Evolutionary conservation across 2,888 invertebrate species (phyloP), one percentile per base, ranked within the genome.

Genomic region (Margaritifera margaritifera): DNA sequence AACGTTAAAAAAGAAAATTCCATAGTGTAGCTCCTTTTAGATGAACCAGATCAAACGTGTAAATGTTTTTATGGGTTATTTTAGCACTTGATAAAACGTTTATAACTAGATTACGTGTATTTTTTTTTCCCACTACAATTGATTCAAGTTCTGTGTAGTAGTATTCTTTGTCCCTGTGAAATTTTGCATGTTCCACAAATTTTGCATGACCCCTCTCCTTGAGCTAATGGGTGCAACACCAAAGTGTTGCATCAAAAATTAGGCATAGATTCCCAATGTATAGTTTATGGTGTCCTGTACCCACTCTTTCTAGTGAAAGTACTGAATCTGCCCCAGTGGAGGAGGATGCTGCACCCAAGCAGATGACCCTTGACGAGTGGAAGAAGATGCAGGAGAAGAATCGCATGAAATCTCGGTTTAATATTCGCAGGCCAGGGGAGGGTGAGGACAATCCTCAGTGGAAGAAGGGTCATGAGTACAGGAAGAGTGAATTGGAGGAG

Each of bases 311-410:
- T 72, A 86, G 86, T 79, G 85, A 86, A 70, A 84, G 80, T 63
- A 80, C 80, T 15, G 78, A 80, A 72, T 80, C 80, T 57, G 77
- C 75, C 18, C 69, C 73, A 51, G 74, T 69, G 55, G 78, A 73
- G 64, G 85, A 84, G 58, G 95, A 95, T 85, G 95, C 95, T 80
- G 95, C 94, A 89, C 93, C 94, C 63, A 94, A 94, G 86, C 95
- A 95, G 91, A 92, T 98, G 89, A 98, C 98, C 54, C 92, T 97
- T 82, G 97, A 97, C 88, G 97, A 98, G 92, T 98, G 96, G 94
- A 96, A 96, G 91, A 96, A 96, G 69, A 92, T 95, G 85, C 94
- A 95, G 86, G 81, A 80, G n/a, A 88, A 94, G 86, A 93, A 93
- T 66, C 94, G 96, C 82, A 93, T 93, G 73, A 95, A 96, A 90